These are phyloP conservation scores for Hydra vulgaris DNA, from an alignment of 30 jellyfish, hydroid and myxozoan genomes.

Conservation along the genomic window DNA sequence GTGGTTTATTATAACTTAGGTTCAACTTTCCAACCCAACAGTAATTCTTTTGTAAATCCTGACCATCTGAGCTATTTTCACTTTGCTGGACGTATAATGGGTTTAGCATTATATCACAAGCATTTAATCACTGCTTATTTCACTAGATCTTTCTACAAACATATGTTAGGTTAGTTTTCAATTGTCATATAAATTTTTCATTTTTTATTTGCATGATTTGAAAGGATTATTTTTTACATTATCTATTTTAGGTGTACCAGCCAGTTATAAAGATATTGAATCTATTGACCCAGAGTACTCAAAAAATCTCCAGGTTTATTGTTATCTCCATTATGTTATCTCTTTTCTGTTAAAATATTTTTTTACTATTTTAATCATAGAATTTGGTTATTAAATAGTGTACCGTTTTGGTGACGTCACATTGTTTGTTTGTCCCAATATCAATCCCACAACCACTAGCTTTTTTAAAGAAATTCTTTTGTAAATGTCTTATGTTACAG, in stretches of 20 bases:
- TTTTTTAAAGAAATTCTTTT: no score
- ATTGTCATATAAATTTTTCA: no score
- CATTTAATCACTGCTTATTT: constrained; percentile 64
- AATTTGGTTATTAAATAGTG: neutral
- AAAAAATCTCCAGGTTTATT: constrained; percentile 63
- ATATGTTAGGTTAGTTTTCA: constrained; percentile 43
- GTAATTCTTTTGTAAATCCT: constrained; percentile 85
- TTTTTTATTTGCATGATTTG: no score
- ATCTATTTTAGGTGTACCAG: constrained; percentile 58
- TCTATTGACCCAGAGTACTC: constrained; percentile 85
- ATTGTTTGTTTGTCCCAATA: no score
- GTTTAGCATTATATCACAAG: constrained; percentile 80
- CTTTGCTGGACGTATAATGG: constrained; percentile 94
- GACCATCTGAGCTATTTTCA: constrained; percentile 72
- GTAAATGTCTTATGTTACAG: no score
- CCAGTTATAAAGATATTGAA: constrained; percentile 65
- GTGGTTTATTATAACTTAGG: constrained; percentile 27
- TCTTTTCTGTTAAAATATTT: neutral
- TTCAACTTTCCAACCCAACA: constrained; percentile 86
- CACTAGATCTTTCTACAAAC: constrained; percentile 89
- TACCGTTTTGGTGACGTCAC: no score
- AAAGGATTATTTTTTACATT: neutral
- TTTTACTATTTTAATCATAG: neutral
- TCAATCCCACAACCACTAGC: no score
- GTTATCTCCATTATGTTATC: no score